Conservation (phyloP, 2,797 vertebrate species). For the Gambelia wislizenii region DNA sequence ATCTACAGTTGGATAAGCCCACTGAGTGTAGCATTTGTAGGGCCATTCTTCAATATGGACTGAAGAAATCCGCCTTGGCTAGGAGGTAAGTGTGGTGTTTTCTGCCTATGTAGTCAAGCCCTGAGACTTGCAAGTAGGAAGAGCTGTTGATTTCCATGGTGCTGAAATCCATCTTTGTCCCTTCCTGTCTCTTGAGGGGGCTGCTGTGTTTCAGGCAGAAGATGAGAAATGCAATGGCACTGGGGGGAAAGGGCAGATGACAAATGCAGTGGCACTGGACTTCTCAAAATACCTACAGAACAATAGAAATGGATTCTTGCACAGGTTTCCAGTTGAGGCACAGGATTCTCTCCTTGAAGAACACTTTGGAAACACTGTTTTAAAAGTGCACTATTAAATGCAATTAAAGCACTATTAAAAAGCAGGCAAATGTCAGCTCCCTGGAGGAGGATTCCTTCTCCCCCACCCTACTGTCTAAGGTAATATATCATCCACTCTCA, state of each 20-base stretch:
- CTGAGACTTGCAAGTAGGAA: neutral
- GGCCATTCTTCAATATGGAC: too few species aligned
- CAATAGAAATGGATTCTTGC: neutral
- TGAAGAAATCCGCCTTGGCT: too few species aligned
- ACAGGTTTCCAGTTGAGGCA: neutral
- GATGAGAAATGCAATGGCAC: too few species aligned
- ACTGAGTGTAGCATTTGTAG: too few species aligned
- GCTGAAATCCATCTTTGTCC: neutral
- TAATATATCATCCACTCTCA: neutral
- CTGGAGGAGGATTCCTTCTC: neutral
- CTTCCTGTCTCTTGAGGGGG: neutral
- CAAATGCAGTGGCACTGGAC: too few species aligned
- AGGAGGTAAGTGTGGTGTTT: too few species aligned
- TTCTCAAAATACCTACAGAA: neutral
- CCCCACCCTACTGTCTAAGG: neutral
- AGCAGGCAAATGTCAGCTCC: neutral
- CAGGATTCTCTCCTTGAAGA: neutral
- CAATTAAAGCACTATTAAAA: neutral
- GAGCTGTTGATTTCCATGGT: conserved; percentile 26
- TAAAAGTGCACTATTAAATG: neutral
- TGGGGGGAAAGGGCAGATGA: too few species aligned
- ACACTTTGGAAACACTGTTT: neutral
- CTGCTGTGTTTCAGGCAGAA: neutral
- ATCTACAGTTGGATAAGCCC: too few species aligned
- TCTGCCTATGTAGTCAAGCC: too few species aligned